These are phyloP conservation scores for Caenorhabditis sp. DNA, from an alignment of 2,888 invertebrate genomes.

Conservation along the genomic window DNA sequence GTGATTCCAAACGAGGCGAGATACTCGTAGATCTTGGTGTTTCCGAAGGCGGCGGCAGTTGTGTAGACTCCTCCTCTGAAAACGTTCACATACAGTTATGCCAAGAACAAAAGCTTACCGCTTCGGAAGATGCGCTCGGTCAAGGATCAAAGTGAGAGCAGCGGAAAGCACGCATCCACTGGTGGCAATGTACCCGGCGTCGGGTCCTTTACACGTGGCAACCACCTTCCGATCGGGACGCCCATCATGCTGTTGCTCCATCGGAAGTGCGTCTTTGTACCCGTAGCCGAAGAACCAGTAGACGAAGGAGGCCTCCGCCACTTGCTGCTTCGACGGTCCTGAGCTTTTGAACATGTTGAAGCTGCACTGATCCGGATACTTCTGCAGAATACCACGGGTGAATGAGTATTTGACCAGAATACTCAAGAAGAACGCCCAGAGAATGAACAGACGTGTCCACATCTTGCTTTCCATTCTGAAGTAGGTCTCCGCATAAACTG, in stretches of 20 bases:
- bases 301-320: slow-evolving; percentile 82
- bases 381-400: slow-evolving; percentile 84
- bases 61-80: slow-evolving; percentile 90
- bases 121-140: slow-evolving; percentile 86
- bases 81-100: neutral
- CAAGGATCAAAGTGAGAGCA: slow-evolving; percentile 86
- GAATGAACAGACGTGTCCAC: slow-evolving; percentile 81
- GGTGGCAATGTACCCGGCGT: slow-evolving; percentile 79
- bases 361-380: slow-evolving; percentile 86
- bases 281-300: slow-evolving; percentile 87
- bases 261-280: slow-evolving; percentile 84
- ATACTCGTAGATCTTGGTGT: slow-evolving; percentile 87
- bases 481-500: slow-evolving; percentile 84
- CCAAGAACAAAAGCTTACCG: slow-evolving; percentile 81
- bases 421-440: slow-evolving; percentile 81
- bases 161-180: slow-evolving; percentile 85
- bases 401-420: slow-evolving; percentile 83
- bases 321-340: slow-evolving; percentile 82
- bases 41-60: slow-evolving; percentile 87
- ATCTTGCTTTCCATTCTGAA: slow-evolving; percentile 83
- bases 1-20: slow-evolving; percentile 84
- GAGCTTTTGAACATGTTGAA: slow-evolving; percentile 84
- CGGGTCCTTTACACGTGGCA: slow-evolving; percentile 84
- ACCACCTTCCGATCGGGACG: slow-evolving; percentile 84
- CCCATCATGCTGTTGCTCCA: slow-evolving; percentile 80